A percentile compares a stretch with the other conserved stretches of the same genome.
Conservation (phyloP, 2,113 vertebrate species). For the Silurus meridionalis region DNA sequence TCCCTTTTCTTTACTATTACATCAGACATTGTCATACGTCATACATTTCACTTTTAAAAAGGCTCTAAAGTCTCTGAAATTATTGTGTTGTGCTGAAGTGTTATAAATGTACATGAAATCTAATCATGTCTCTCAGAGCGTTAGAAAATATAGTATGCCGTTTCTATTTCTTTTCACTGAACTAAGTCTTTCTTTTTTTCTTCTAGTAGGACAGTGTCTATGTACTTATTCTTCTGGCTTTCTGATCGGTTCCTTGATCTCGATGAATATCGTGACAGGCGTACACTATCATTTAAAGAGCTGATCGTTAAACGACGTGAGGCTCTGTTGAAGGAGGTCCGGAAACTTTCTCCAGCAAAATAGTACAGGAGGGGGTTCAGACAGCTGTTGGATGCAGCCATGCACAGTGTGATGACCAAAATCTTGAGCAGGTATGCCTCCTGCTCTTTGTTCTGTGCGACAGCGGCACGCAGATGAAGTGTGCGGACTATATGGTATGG, state of each 20-base stretch:
- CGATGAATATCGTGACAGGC: not conserved
- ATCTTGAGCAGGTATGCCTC: constrained; percentile 49
- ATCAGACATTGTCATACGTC: not conserved
- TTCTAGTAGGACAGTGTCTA: not conserved
- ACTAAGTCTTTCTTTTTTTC: not conserved
- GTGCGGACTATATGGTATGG: constrained; percentile 70
- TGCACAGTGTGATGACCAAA: constrained; percentile 65
- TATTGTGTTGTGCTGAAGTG: not conserved
- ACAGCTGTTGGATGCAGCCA: constrained; percentile 69
- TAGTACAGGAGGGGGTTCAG: constrained; percentile 75
- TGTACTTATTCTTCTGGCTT: not conserved
- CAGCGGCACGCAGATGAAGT: constrained; percentile 62
- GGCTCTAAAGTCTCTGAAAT: not conserved
- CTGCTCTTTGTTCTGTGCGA: not conserved
- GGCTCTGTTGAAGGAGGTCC: constrained; percentile 1
- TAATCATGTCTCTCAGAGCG: not conserved
- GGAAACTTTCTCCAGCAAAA: constrained; percentile 67
- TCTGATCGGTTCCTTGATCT: not conserved
- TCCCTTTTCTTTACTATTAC: not conserved
- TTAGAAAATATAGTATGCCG: not conserved
- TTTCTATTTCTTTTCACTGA: not conserved
- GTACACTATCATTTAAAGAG: constrained; percentile 10
- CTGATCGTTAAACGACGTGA: not conserved
- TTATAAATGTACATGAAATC: not conserved
- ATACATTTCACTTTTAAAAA: not conserved